Evolutionary conservation across 1,140 invertebrate genomes (phyloP).

Genomic region (Dendrolimus kikuchii): DNA sequence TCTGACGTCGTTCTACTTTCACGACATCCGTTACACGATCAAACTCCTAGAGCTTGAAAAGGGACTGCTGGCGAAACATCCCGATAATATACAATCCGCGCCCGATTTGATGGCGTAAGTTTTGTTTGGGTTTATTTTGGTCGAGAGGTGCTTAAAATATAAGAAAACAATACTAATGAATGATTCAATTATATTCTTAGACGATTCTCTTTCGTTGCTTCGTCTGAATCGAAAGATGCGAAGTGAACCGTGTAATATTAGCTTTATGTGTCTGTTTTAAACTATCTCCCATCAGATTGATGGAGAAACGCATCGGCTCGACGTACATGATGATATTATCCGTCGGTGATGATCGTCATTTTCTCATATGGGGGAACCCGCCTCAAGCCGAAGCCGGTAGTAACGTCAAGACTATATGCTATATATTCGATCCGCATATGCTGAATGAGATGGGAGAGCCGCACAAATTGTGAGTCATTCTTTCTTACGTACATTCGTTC

Average conservation of each 20-base stretch:
- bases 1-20: slow-evolving; percentile 44
- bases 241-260: too few relatives aligned
- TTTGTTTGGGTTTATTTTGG: not conserved
- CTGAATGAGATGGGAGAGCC: slow-evolving; percentile 38
- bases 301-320: slow-evolving; percentile 45
- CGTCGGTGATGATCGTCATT: slow-evolving; percentile 36
- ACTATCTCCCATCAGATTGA: slow-evolving; percentile 26
- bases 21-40: slow-evolving; percentile 53
- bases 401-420: slow-evolving; percentile 39
- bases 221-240: too few relatives aligned
- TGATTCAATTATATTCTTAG: too few relatives aligned
- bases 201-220: too few relatives aligned
- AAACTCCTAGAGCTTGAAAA: slow-evolving; percentile 38
- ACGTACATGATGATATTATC: slow-evolving; percentile 46
- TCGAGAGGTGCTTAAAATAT: not conserved
- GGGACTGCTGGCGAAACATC: slow-evolving; percentile 50
- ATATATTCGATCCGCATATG: slow-evolving; percentile 58
- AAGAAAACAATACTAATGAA: not conserved
- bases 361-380: slow-evolving; percentile 55
- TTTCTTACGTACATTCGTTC: not conserved
- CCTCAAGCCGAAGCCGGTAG: slow-evolving; percentile 30
- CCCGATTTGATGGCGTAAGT: slow-evolving; percentile 51
- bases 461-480: slow-evolving; percentile 37
- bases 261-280: not conserved
- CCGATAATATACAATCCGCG: slow-evolving; percentile 43